Conservation (phyloP, 2,797 vertebrate species). For the Spheniscus humboldti region DNA sequence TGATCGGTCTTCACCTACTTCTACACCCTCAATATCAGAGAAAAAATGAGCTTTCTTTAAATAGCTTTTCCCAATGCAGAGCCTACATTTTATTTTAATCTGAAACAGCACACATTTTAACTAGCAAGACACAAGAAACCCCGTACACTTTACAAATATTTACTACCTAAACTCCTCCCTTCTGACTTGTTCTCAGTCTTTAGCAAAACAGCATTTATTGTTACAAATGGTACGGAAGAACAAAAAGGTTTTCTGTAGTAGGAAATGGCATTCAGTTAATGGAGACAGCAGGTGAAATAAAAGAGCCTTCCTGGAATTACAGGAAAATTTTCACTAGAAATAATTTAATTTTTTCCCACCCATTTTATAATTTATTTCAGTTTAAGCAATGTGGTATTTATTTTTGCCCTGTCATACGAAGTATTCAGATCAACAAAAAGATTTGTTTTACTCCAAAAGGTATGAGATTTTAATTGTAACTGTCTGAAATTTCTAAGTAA, state of each 20-base stretch:
- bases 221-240: background rate
- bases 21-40: background rate
- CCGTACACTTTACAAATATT: background rate
- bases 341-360: background rate
- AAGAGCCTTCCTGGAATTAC: background rate
- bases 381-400: background rate
- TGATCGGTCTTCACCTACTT: conserved; percentile 2
- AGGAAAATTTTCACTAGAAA: background rate
- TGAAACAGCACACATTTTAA: background rate
- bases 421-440: background rate
- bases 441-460: background rate
- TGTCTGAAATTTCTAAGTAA: background rate
- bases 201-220: background rate
- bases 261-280: background rate
- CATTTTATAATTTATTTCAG: background rate
- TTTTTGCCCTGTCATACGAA: background rate
- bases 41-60: background rate
- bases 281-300: background rate
- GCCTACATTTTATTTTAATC: background rate
- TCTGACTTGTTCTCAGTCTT: background rate
- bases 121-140: background rate
- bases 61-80: background rate
- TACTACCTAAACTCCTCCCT: background rate
- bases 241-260: background rate
- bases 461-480: background rate